Conservation (phyloP, 2,797 vertebrate genomes). For the Pempheris klunzingeri region DNA sequence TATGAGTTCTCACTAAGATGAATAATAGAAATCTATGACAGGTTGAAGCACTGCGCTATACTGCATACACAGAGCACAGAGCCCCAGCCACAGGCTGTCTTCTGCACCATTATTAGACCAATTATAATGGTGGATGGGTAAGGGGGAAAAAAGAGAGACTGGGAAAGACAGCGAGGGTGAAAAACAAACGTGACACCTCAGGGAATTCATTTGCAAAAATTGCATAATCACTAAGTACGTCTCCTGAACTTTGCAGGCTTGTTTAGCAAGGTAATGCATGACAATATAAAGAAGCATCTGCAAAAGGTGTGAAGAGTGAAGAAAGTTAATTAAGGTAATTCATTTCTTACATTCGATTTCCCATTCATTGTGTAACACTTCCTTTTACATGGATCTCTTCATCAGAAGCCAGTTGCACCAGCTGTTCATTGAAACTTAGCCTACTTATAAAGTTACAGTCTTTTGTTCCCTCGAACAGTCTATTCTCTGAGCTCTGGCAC, state of each 20-base stretch:
- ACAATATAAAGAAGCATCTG: background rate
- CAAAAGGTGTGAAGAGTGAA: slow-evolving; percentile 3
- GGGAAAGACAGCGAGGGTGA: slow-evolving; percentile 37
- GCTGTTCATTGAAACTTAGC: background rate
- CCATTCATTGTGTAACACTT: slow-evolving; percentile 14
- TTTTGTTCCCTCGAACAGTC: background rate
- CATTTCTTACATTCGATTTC: slow-evolving; percentile 33
- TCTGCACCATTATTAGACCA: slow-evolving; percentile 59
- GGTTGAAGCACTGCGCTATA: slow-evolving; percentile 37
- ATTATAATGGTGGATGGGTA: slow-evolving; percentile 54
- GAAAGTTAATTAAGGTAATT: slow-evolving; percentile 24
- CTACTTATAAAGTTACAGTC: background rate
- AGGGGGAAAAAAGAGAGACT: slow-evolving; percentile 17
- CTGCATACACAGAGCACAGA: slow-evolving; percentile 25
- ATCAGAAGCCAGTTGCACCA: slow-evolving; percentile 3
- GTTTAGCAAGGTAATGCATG: slow-evolving; percentile 2
- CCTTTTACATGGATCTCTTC: slow-evolving; percentile 6
- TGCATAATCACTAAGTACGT: slow-evolving; percentile 32
- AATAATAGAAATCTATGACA: slow-evolving; percentile 57
- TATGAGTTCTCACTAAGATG: slow-evolving; percentile 25
- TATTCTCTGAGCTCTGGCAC: background rate
- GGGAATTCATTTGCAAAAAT: slow-evolving; percentile 51
- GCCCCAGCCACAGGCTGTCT: slow-evolving; percentile 42
- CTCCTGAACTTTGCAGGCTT: slow-evolving; percentile 35
- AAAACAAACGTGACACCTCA: slow-evolving; percentile 43